Evolutionary conservation across 92 coral and sea anemone species (phyloP), one percentile per base, ranked within the genome.

Genomic region (Parazoanthus atlanticus): DNA sequence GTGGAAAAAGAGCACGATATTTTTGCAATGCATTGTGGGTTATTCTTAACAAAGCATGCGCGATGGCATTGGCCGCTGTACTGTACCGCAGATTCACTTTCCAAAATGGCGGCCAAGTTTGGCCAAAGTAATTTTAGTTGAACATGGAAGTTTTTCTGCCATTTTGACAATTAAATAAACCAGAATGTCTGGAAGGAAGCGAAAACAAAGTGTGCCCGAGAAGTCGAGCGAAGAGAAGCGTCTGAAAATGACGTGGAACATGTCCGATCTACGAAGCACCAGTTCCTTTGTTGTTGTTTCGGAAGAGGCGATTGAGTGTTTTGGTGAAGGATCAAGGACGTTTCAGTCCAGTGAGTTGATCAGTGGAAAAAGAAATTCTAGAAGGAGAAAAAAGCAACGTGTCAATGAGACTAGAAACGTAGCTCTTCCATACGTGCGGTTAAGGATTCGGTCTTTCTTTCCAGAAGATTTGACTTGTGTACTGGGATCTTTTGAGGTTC

Each of bases 221-320:
- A 93, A 88, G 81, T 81, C 92, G 28, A 89, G 83, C 54, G 93
- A 88, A 26, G 91, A 92, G 43, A 92, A 93, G 74, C 92, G 92
- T 46, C 81, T 94, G 32, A 85, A 82, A 74, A 85, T 91, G 88
- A 90, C 93, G 5, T 96, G 98, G 98, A 88, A 89, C 49, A 91
- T 96, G 96, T 41, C 32, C 26, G 98, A 96, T 84, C 19, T 84
- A 5, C 41, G 36, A 69, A 84, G 36, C 77, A 43, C 78, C 2
- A 70, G 74, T 29, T 83, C 76, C 32, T 83, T 83, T 83, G 86
- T 54, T 43, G 49, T 81, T 65, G 47, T 66, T 40, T 83, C 77
- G 40, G 77, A 83, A 43, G 77, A 41, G 26, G 47, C 86, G 17
- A 67, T 43, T 41, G 65, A 31, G 36, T 7, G 61, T 83, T 66